A percentile compares a stretch with the other conserved stretches of the same genome.
phyloP scores from a whole-genome alignment of 1,140 invertebrate genomes.

The Apis mellifera region Amel_HAv3.1 CM009939.2:11564501-11565000 shows the following conservation, averaged over 20 bases:
- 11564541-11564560: not conserved
- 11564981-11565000: too few relatives aligned
- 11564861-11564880: not conserved
- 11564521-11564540: too few relatives aligned
- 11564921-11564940: too few relatives aligned
- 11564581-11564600: too few relatives aligned
- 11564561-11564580: not conserved
- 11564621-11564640: not conserved
- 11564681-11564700: not conserved
- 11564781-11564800: not conserved
- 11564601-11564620: too few relatives aligned
- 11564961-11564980: too few relatives aligned
- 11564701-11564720: not conserved
- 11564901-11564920: not conserved
- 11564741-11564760: not conserved
- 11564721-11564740: not conserved
- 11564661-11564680: not conserved
- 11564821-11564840: not conserved
- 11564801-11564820: not conserved
- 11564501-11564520: too few relatives aligned
- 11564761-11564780: not conserved
- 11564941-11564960: not conserved
- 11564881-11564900: not conserved
- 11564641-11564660: not conserved
- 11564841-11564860: not conserved